Evolutionary conservation across 2,888 invertebrate genomes (phyloP).

Genomic region (Caenorhabditis wallacei): DNA sequence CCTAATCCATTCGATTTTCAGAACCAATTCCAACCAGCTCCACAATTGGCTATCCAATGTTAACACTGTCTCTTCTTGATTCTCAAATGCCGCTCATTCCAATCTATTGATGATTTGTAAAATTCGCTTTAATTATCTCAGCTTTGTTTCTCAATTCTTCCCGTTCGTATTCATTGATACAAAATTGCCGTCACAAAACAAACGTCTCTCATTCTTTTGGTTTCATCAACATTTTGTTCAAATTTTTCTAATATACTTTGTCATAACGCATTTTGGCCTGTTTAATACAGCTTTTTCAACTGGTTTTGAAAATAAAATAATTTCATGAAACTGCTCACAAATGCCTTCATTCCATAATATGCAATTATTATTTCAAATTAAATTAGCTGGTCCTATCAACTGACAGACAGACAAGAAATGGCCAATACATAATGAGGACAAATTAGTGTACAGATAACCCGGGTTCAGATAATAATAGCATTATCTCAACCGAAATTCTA

Average conservation of each 20-base stretch:
- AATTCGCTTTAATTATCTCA: conserved; percentile 32
- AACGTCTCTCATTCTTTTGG: neutral
- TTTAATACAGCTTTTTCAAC: neutral
- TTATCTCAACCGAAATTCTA: conserved; percentile 25
- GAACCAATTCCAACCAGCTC: neutral
- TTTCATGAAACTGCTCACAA: conserved; percentile 11
- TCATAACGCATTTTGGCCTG: conserved; percentile 9
- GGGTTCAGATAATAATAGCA: conserved; percentile 11
- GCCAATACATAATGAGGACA: conserved; percentile 15
- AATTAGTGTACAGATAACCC: conserved; percentile 22
- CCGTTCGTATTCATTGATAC: neutral
- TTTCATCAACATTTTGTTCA: neutral
- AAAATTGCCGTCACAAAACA: neutral
- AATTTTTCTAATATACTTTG: neutral
- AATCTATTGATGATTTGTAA: neutral
- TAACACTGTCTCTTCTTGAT: neutral
- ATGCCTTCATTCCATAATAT: conserved; percentile 47
- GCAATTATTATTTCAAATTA: conserved; percentile 3
- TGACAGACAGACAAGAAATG: conserved; percentile 56
- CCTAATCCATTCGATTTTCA: neutral
- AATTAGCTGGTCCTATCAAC: conserved; percentile 22
- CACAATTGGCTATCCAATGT: neutral
- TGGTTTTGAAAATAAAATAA: neutral
- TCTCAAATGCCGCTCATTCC: neutral
- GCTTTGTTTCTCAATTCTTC: conserved; percentile 2